Percentiles rank a stretch among this genome's conserved stretches.
These are phyloP conservation scores for Prolemur simus DNA, from an alignment of 2,113 vertebrate genomes.

Conservation along the genomic window DNA sequence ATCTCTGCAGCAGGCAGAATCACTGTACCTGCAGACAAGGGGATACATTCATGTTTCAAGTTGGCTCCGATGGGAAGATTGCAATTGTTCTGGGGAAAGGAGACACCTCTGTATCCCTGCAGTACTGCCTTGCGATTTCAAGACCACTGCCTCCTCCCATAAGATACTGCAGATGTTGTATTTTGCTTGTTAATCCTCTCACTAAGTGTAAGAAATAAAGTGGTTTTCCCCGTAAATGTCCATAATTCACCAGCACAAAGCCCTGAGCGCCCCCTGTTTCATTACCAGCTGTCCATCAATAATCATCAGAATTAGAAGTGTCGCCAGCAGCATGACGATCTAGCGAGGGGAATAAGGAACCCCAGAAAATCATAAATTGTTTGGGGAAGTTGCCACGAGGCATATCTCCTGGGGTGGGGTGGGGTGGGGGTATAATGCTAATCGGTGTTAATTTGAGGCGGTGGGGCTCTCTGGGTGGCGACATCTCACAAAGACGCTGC, in stretches of 20 bases:
- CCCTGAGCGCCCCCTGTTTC: background rate
- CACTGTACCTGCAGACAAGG: background rate
- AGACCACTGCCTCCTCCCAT: background rate
- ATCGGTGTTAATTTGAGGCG: background rate
- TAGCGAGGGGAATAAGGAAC: background rate
- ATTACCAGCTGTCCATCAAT: background rate
- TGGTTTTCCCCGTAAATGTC: background rate
- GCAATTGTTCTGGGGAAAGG: background rate
- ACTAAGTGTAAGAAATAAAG: background rate
- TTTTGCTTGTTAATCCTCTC: background rate
- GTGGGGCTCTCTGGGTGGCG: accelerated
- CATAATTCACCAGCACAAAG: background rate
- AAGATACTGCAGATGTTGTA: background rate
- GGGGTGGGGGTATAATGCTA: background rate
- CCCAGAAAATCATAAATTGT: background rate
- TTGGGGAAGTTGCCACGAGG: background rate
- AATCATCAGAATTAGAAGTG: background rate
- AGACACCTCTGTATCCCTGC: background rate
- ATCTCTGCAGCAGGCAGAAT: background rate
- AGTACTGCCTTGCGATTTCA: background rate
- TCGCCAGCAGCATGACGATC: background rate
- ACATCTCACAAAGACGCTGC: background rate
- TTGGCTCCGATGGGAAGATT: background rate
- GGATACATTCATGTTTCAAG: background rate
- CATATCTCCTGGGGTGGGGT: background rate